Conservation (phyloP, 2,797 vertebrate genomes). For the Urocyon cinereoargenteus region DNA sequence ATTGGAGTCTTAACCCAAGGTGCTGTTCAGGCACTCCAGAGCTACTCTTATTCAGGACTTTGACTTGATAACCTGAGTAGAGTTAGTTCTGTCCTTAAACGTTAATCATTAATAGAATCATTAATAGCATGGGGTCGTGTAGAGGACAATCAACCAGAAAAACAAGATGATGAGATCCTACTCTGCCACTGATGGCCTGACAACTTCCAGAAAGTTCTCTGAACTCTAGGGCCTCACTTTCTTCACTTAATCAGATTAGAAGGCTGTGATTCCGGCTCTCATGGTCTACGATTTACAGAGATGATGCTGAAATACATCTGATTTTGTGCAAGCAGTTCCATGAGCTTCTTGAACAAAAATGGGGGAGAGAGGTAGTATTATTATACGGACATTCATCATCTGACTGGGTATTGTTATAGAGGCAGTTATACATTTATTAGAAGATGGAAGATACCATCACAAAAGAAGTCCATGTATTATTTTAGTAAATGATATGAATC, state of each 20-base stretch:
- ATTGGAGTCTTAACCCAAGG: background rate
- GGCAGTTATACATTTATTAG: conserved; percentile 47
- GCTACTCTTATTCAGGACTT: background rate
- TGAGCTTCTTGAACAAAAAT: background rate
- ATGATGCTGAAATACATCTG: background rate
- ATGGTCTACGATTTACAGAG: background rate
- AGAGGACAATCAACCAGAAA: conserved; percentile 41
- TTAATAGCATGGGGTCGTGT: background rate
- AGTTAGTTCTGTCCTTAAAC: conserved; percentile 9
- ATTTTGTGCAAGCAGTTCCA: background rate
- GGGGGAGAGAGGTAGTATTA: background rate
- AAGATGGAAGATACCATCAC: conserved; percentile 54
- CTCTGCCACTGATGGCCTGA: background rate
- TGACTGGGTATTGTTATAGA: background rate
- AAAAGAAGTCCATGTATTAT: conserved; percentile 42
- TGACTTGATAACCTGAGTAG: conserved; percentile 20
- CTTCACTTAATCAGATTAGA: background rate
- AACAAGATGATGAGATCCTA: background rate
- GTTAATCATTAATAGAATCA: conserved; percentile 43
- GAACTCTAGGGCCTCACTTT: background rate
- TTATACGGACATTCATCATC: background rate
- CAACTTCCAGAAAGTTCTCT: conserved; percentile 60
- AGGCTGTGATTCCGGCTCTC: background rate
- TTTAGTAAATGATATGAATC: conserved; percentile 60
- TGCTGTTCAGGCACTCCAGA: background rate